Evolutionary conservation across 2,797 vertebrate genomes (phyloP).

Genomic region (Parotocinclus haroldoi): DNA sequence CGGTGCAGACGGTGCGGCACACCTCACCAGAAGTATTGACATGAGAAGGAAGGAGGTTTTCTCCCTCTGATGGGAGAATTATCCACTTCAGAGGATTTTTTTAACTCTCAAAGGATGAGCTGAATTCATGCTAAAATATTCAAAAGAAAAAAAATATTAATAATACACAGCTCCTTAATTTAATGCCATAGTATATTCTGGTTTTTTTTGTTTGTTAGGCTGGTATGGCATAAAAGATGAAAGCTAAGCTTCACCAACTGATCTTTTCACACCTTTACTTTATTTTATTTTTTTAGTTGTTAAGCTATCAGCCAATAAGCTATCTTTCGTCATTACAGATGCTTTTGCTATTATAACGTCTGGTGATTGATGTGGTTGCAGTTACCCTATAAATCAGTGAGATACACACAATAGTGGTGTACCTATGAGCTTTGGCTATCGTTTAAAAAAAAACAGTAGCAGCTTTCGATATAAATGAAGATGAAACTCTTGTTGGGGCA

Average conservation of each 20-base stretch:
- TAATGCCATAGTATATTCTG: slow-evolving; percentile 18
- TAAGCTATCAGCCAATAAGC: too few relatives aligned
- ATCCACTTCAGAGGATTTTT: slow-evolving; percentile 73
- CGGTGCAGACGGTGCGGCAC: slow-evolving; percentile 67
- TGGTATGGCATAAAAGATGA: too few relatives aligned
- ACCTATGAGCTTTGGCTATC: slow-evolving; percentile 29
- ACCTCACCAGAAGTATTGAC: slow-evolving; percentile 76
- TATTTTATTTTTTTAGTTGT: not conserved
- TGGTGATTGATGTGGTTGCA: slow-evolving; percentile 38
- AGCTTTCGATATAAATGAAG: slow-evolving; percentile 48
- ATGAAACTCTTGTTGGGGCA: slow-evolving; percentile 46
- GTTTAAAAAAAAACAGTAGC: slow-evolving; percentile 33
- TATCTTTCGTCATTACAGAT: not conserved
- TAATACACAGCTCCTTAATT: slow-evolving; percentile 24
- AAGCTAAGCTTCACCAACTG: too few relatives aligned
- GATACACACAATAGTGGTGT: slow-evolving; percentile 29
- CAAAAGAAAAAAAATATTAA: slow-evolving; percentile 55
- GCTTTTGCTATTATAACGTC: slow-evolving; percentile 2
- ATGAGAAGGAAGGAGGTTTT: slow-evolving; percentile 61
- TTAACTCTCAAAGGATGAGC: slow-evolving; percentile 62
- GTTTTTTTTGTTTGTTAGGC: slow-evolving; percentile 20
- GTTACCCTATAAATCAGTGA: slow-evolving; percentile 44
- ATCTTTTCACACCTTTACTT: not conserved
- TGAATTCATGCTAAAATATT: slow-evolving; percentile 55
- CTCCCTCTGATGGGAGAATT: slow-evolving; percentile 65